Percentiles rank a stretch among this genome's conserved stretches.
Conservation (phyloP, 2,797 vertebrate genomes). For the Diceros bicornis region DNA sequence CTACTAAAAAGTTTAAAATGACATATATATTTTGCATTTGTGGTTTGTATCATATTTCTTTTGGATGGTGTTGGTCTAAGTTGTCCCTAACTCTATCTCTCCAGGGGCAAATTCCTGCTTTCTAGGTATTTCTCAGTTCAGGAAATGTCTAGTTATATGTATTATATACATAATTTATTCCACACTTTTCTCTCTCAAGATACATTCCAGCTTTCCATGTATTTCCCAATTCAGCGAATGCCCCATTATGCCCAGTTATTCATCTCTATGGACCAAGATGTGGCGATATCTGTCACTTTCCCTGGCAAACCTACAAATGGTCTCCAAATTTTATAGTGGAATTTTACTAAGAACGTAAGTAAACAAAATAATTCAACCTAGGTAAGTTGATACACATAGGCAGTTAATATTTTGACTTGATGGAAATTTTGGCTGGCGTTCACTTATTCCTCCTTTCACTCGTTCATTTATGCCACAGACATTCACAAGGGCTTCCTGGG, state of each 20-base stretch:
- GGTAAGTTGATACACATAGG: neutral
- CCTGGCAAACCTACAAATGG: neutral
- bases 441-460: neutral
- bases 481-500: neutral
- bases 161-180: neutral
- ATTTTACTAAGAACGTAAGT: neutral
- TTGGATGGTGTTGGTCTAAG: neutral
- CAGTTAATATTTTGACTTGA: neutral
- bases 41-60: neutral
- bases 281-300: neutral
- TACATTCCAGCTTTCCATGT: neutral
- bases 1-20: neutral
- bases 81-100: neutral
- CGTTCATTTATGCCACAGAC: neutral
- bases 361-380: neutral
- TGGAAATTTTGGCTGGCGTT: neutral
- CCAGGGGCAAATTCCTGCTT: neutral
- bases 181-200: neutral
- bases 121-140: neutral
- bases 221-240: neutral
- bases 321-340: neutral
- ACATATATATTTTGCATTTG: neutral
- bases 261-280: neutral
- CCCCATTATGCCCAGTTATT: neutral
- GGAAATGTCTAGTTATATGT: neutral